A percentile compares a stretch with the other conserved stretches of the same genome.
These are phyloP conservation scores for Carassius gibelio DNA, from an alignment of 2,113 vertebrate species.

Conservation along the genomic window DNA sequence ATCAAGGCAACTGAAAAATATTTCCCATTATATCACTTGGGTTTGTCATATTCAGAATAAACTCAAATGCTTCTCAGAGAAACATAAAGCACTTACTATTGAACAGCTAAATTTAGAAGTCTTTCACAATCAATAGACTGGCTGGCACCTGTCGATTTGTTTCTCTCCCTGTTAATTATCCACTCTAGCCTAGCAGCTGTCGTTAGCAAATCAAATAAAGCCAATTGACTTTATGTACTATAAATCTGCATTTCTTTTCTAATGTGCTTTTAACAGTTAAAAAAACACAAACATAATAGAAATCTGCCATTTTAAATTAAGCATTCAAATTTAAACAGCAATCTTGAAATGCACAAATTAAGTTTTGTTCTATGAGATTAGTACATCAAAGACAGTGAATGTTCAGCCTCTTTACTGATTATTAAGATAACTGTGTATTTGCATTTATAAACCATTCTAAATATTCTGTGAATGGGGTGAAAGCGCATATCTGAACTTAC, in stretches of 20 bases:
- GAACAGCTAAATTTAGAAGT: slow-evolving; percentile 75
- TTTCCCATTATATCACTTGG: not conserved
- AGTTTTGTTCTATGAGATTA: not conserved
- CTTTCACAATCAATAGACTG: slow-evolving; percentile 72
- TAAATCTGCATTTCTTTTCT: not conserved
- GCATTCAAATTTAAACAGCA: not conserved
- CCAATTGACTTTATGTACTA: slow-evolving; percentile 23
- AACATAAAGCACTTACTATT: slow-evolving; percentile 71
- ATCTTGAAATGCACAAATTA: not conserved
- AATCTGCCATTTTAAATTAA: not conserved
- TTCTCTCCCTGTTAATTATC: slow-evolving; percentile 80
- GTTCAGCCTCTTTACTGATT: not conserved
- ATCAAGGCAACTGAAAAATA: not conserved
- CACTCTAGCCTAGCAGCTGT: slow-evolving; percentile 75
- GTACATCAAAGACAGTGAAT: not conserved
- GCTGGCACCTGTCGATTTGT: slow-evolving; percentile 76
- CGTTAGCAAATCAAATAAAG: slow-evolving; percentile 68
- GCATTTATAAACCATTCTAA: not conserved
- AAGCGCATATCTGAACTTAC: not conserved
- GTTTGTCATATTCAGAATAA: not conserved
- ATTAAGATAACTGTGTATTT: not conserved
- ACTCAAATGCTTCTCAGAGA: slow-evolving; percentile 43
- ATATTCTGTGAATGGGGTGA: not conserved
- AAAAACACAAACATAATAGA: not conserved
- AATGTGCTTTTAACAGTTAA: not conserved